Conservation (phyloP, 2,113 vertebrate genomes). For the Athene cunicularia region DNA sequence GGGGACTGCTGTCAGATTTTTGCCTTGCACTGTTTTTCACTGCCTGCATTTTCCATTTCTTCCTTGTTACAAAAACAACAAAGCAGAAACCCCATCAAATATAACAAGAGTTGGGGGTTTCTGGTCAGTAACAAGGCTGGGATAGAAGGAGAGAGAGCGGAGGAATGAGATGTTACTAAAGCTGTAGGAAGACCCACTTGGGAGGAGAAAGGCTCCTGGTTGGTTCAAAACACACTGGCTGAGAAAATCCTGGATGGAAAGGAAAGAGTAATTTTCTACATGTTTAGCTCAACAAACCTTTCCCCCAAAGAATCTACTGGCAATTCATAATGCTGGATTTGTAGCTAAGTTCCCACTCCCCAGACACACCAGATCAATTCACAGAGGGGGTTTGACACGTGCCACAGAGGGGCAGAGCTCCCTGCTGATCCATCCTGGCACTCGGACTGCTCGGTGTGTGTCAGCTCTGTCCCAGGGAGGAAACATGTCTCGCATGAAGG, state of each 20-base stretch:
- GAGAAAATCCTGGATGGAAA: background rate
- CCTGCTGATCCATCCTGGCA: too few species aligned
- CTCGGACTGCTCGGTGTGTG: too few species aligned
- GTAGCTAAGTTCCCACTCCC: background rate
- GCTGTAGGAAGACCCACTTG: background rate
- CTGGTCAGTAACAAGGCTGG: background rate
- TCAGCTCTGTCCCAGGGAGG: too few species aligned
- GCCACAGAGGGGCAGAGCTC: too few species aligned
- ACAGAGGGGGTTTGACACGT: rapidly evolving
- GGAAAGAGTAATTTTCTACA: background rate
- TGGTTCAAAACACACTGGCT: background rate
- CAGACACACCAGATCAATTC: background rate
- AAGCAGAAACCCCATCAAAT: background rate
- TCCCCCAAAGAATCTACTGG: background rate
- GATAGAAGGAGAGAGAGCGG: background rate
- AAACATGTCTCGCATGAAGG: too few species aligned
- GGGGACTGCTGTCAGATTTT: too few species aligned
- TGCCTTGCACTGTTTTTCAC: too few species aligned
- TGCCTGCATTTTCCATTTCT: background rate
- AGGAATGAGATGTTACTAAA: background rate
- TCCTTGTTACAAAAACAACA: slow-evolving; percentile 12
- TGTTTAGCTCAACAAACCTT: background rate
- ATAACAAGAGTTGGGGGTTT: background rate
- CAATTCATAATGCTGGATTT: background rate
- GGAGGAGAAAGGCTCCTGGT: background rate